Evolutionary conservation across 2,888 invertebrate genomes (phyloP), one percentile per base, ranked within the genome.

Genomic region (Troides oblongomaculatus): DNA sequence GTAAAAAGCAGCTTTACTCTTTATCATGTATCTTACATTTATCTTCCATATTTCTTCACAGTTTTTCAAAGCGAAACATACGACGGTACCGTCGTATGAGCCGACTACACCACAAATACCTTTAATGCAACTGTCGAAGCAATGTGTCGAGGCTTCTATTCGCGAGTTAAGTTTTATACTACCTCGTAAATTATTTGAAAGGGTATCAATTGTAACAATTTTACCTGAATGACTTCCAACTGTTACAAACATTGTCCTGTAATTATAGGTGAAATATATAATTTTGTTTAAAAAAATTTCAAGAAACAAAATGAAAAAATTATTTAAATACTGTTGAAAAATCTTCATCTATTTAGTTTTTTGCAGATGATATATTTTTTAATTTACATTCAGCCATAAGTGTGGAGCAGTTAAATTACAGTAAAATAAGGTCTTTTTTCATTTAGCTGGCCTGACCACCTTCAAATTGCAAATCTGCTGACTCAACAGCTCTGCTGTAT

Each of bases 31-130:
- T 1, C 85, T 88, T 6, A 96, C 94, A 77, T 90, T 84, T 74
- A 92, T 94, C 73, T 87, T 91, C 96, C 97, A 97, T 58, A 89
- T 71, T 64, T 94, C 91, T 53, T 83, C 75, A 64, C 95, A 95
- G 68, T 84, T 88, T 43, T 87, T 82, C 3, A 94, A 80, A 62
- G 93, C 80, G 72, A 97, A 89, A 74, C 95, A 95, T 74, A 97
- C 95, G 1, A 98, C 82, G 18, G 90, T 90, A 7, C 96, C 95
- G 86, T 97, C 95, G 83, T 97, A 96, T 72, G 97, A 95, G 23
- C 97, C 97, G 25, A 97, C 94, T 70, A 95, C 90, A 0, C 96
- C 94, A 75, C 86, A 84, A 5, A 89, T 77, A 1, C 74, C 59
- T 36, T 74, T 70, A 46, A 70, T 43, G 0, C 74, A 67, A 1